Evolutionary conservation across 2,888 invertebrate species (phyloP), one percentile per base, ranked within the genome.

Genomic region (Euphydryas editha): DNA sequence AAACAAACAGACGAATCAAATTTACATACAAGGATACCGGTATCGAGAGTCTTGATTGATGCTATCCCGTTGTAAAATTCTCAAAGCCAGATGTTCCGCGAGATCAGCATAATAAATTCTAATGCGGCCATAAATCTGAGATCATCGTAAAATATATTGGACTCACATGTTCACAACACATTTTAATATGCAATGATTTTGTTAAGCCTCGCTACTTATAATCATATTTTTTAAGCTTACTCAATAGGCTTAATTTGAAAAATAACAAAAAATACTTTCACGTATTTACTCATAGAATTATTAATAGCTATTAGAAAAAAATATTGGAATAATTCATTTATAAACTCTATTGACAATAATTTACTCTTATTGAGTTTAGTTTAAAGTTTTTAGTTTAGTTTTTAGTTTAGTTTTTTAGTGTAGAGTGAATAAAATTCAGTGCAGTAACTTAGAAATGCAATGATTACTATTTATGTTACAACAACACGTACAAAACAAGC

Each of bases 71-170:
- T 68, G 66, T 62, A 65, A 66, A 65, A 62, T 64, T 65, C 62
- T 58, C 55, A 56, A 64, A 76, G 73, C 80, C 86, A 86, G 84
- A 81, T 86, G 85, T 82, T 83, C 79, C 68, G 77, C 75, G 77
- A 73, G 73, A 77, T 65, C 70, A 59, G 63, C 65, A 68, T 72
- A 71, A 84, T 84, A 76, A 81, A 86, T 85, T 83, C 81, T 79
- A 77, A 84, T 82, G 75, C 80, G 73, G 70, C 67, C 73, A 72
- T 73, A 75, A 75, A 57, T 74, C 69, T 70, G 64, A 64, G 69
- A 75, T 71, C 72, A 71, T 59, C 68, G 61, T 72, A 61, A 69
- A 72, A 77, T 73, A 76, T 75, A 67, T 64, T 68, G 71, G 69
- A 69, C 72, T 72, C 72, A 66, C 71, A 72, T 72, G 75, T 73